Percentiles rank a stretch among this genome's conserved stretches.
phyloP scores from a whole-genome alignment of 2,797 vertebrate genomes.

The Notoglanidium macrostoma region DNA sequence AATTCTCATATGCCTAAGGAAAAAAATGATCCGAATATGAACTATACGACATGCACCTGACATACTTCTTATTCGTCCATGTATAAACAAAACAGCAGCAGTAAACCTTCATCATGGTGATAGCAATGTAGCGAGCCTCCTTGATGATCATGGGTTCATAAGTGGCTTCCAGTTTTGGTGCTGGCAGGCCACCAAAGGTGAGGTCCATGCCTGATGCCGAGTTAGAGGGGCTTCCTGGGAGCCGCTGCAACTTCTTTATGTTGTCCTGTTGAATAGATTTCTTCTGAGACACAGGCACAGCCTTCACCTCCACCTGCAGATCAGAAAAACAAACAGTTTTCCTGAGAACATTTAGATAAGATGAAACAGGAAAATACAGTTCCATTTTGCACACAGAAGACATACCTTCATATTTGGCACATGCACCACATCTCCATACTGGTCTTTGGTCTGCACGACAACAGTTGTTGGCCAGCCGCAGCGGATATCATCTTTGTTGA shows the following conservation, averaged over 20 bases:
- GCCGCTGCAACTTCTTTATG: slow-evolving; percentile 85
- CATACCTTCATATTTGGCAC: slow-evolving; percentile 97
- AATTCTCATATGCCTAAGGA: slow-evolving; percentile 93
- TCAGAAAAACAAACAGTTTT: neutral
- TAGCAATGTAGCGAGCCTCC: slow-evolving; percentile 96
- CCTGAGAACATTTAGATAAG: neutral
- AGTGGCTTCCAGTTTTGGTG: slow-evolving; percentile 93
- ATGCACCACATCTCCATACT: slow-evolving; percentile 97
- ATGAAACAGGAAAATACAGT: neutral
- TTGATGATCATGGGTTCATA: slow-evolving; percentile 99
- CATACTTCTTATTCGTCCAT: neutral
- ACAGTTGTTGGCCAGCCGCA: slow-evolving; percentile 98
- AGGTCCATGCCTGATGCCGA: slow-evolving; percentile 80
- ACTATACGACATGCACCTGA: neutral
- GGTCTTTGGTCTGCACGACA: slow-evolving; percentile 98
- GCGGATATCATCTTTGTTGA: slow-evolving; percentile 98
- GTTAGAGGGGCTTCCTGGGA: slow-evolving; percentile 85
- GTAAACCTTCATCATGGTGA: slow-evolving; percentile 99
- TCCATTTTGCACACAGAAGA: neutral
- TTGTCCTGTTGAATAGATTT: slow-evolving; percentile 93
- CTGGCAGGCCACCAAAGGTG: slow-evolving; percentile 93
- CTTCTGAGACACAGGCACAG: slow-evolving; percentile 97
- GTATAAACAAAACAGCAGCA: neutral
- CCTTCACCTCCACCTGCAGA: slow-evolving; percentile 95
- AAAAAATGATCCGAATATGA: neutral